Evolutionary conservation across 2,797 vertebrate genomes (phyloP).

Genomic region (Gephyroberyx darwinii): DNA sequence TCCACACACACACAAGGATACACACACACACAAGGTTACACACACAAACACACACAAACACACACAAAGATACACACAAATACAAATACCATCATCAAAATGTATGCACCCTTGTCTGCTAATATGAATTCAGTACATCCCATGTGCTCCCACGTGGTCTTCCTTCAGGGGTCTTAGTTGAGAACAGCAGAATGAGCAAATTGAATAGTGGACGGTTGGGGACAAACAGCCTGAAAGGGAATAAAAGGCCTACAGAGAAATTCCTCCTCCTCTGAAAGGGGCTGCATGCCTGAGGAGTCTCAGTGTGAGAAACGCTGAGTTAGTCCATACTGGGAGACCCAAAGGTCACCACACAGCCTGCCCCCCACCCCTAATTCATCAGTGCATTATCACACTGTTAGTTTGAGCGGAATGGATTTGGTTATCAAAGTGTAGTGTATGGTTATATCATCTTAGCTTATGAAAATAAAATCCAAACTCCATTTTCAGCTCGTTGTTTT

Average conservation of each 20-base stretch:
- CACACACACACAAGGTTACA: slow-evolving; percentile 10
- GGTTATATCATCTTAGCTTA: slow-evolving; percentile 27
- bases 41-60: slow-evolving; percentile 23
- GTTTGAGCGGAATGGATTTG: slow-evolving; percentile 23
- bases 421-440: slow-evolving; percentile 41
- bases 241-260: slow-evolving; percentile 71
- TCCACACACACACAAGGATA: slow-evolving; percentile 3
- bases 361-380: slow-evolving; percentile 46
- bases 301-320: slow-evolving; percentile 68
- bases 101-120: slow-evolving; percentile 29
- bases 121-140: slow-evolving; percentile 28
- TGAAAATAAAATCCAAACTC: slow-evolving; percentile 12
- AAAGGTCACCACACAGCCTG: slow-evolving; percentile 50
- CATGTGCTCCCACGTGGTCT: slow-evolving; percentile 45
- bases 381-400: slow-evolving; percentile 34
- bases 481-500: slow-evolving; percentile 6
- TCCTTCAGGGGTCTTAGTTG: slow-evolving; percentile 49
- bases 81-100: slow-evolving; percentile 13
- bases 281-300: slow-evolving; percentile 68
- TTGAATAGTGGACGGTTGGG: slow-evolving; percentile 66
- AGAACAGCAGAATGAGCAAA: slow-evolving; percentile 67
- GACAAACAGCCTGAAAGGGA: slow-evolving; percentile 70
- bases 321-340: slow-evolving; percentile 60
- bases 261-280: slow-evolving; percentile 66
- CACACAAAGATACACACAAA: slow-evolving; percentile 29